phyloP scores from a whole-genome alignment of 2,797 vertebrate species.

The Arctocebus calabarensis region DNA sequence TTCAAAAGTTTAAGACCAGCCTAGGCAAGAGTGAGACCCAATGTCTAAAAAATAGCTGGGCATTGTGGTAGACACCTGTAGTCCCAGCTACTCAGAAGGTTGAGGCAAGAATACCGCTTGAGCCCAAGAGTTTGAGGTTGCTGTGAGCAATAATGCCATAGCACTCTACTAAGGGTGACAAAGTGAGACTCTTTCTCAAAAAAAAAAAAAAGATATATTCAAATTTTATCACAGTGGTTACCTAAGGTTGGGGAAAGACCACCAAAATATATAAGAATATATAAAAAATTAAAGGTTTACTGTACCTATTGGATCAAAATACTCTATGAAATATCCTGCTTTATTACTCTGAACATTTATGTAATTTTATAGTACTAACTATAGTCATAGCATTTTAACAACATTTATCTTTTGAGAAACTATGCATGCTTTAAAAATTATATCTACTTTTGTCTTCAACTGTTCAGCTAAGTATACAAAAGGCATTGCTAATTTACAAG shows the following conservation, averaged over 20 bases:
- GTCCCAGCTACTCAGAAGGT: no score
- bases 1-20: no score
- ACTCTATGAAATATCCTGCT: not conserved
- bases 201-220: not conserved
- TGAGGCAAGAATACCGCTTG: no score
- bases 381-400: not conserved
- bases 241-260: not conserved
- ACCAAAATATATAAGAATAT: conserved; percentile 18
- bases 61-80: no score
- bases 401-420: conserved; percentile 47
- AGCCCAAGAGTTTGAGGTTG: no score
- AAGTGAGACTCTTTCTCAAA: no score
- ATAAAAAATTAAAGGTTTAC: conserved; percentile 33
- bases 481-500: conserved; percentile 15
- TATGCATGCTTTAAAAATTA: conserved; percentile 47
- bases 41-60: no score
- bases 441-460: not conserved
- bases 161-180: no score
- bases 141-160: no score
- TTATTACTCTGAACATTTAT: conserved; percentile 33
- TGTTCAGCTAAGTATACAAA: not conserved
- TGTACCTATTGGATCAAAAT: conserved; percentile 3
- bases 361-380: not conserved
- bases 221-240: conserved; percentile 33
- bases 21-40: no score